Base-by-base conservation (phyloP, 2,888 invertebrate genomes). In the Tineola bisselliella region DNA sequence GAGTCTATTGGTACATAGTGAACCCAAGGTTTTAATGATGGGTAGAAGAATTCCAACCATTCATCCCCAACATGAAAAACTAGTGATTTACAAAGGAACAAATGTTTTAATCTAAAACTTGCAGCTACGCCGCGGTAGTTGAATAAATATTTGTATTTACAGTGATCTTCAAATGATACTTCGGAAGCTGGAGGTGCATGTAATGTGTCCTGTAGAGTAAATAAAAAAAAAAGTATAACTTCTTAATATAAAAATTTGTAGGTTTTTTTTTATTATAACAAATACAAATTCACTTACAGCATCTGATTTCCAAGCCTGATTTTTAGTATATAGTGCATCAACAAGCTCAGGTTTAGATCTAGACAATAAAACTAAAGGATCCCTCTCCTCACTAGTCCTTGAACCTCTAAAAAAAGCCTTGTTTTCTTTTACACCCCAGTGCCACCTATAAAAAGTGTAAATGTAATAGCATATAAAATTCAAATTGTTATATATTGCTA, bases 111-210 rank as follows among this genome's bases (percentile, higher is more conserved):
- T n/a, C 98, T 90, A 73, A 99, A 99, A 77, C 97, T 98, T 10
- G 98, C 98, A 1, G 98, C 98, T 0, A 99, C 98, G 1, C 98
- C 98, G 65, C 98, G 91, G 74, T 96, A 98, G 86, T 99, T 99
- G 74, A 98, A 98, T 44, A 98, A 87, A 77, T 95, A 98, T 78
- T 95, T 96, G 79, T 92, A 98, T 77, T 91, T 90, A 79, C 98
- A 99, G 76, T 98, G 98, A 11, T 95, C 92, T 82, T 96, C 95
- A 66, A 99, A 91, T 0, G 93, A 89, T 0, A 96, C 92, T 84
- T 98, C 98, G 62, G 89, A 70, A 0, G 97, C 98, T 59, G 98
- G 95, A 19, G 92, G 89, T 12, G 90, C 91, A 71, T 93, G 88
- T 10, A 98, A 87, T 0, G 98, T 98, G 72, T 98, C 98, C 91